phyloP scores from a whole-genome alignment of 2,113 vertebrate genomes.

The Thalassoma bifasciatum region DNA sequence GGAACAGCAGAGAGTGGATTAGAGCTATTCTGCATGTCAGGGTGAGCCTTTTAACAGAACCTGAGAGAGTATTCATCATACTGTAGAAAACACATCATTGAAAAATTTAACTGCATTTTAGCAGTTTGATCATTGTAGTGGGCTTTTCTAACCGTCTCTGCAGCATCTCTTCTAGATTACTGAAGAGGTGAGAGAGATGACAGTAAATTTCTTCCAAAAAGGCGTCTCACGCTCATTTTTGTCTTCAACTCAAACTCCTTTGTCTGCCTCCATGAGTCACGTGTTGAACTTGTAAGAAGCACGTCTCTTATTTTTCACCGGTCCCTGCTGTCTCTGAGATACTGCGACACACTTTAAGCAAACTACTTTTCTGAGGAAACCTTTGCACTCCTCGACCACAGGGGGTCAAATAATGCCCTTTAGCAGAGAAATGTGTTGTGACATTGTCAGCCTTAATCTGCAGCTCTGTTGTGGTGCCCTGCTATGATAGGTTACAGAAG shows the following conservation, averaged over 20 bases:
- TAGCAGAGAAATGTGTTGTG: conserved; percentile 71
- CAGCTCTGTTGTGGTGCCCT: conserved; percentile 25
- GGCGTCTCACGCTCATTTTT: neutral
- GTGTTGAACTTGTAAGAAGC: neutral
- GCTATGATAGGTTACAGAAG: conserved; percentile 36
- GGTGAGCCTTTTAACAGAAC: conserved; percentile 60
- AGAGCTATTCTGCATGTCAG: conserved; percentile 56
- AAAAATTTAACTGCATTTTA: conserved; percentile 63
- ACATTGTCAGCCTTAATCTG: conserved; percentile 72
- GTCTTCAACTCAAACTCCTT: neutral
- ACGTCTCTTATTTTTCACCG: neutral
- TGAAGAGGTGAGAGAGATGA: neutral
- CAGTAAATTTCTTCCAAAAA: no score
- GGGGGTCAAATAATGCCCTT: conserved; percentile 71
- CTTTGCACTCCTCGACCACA: conserved; percentile 55
- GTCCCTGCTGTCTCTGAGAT: neutral
- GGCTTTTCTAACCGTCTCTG: conserved; percentile 15
- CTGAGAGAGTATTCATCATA: conserved; percentile 72
- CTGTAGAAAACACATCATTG: conserved; percentile 63
- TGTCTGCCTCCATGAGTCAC: neutral
- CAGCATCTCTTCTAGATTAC: neutral
- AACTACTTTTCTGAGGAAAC: conserved; percentile 27
- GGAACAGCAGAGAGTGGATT: conserved; percentile 49
- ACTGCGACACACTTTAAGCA: neutral
- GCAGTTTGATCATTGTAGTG: conserved; percentile 45